Percentiles rank a stretch among this genome's conserved stretches.
These are phyloP conservation scores for Merops nubicus DNA, from an alignment of 2,113 vertebrate genomes.

Conservation along the genomic window DNA sequence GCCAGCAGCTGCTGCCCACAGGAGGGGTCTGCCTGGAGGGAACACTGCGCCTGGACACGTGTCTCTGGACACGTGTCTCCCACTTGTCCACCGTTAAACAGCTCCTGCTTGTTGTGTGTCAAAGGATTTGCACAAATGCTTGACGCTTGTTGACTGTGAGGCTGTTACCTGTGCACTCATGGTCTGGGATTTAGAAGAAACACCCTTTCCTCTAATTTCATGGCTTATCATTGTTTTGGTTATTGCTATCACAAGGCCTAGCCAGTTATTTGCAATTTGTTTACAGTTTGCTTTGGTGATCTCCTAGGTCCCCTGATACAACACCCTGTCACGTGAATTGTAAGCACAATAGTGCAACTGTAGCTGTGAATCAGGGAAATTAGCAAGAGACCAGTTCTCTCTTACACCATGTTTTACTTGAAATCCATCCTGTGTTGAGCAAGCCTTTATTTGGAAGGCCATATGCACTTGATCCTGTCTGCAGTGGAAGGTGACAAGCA, in stretches of 20 bases:
- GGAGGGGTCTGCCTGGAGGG: not conserved
- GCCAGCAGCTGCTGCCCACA: not conserved
- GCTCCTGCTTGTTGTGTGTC: rapidly evolving
- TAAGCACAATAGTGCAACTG: not conserved
- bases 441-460: not conserved
- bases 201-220: not conserved
- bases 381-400: not conserved
- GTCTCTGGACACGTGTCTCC: not conserved
- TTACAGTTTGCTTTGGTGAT: slow-evolving; percentile 11
- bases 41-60: rapidly evolving
- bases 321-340: not conserved
- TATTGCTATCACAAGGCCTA: not conserved
- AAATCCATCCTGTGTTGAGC: not conserved
- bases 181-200: not conserved
- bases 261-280: not conserved
- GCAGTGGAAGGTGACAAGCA: rapidly evolving
- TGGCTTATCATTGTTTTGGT: not conserved
- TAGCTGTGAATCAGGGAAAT: not conserved
- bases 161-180: not conserved
- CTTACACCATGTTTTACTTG: not conserved
- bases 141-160: rapidly evolving
- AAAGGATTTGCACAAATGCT: not conserved
- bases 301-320: not conserved
- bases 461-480: not conserved
- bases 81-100: rapidly evolving